Evolutionary conservation across 1,140 invertebrate species (phyloP).

Genomic region (Diabrotica undecimpunctata): DNA sequence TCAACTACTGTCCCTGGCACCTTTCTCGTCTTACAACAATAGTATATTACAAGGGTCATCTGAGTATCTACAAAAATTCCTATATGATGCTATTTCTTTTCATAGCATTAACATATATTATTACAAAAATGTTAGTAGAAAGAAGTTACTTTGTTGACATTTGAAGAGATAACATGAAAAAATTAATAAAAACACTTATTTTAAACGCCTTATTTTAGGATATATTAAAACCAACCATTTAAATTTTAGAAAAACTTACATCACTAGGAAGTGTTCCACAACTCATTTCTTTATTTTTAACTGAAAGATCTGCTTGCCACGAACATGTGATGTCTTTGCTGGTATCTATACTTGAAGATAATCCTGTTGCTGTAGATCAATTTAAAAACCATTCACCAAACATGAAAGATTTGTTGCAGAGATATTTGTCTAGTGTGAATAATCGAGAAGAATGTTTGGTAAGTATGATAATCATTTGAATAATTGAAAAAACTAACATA

Average conservation of each 20-base stretch:
- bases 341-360: conserved; percentile 34
- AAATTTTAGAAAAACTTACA: conserved; percentile 18
- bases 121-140: too few species aligned
- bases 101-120: too few species aligned
- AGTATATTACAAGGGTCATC: too few species aligned
- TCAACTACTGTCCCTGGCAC: too few species aligned
- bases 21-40: too few species aligned
- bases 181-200: too few species aligned
- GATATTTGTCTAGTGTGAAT: conserved; percentile 28
- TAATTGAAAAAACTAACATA: neutral
- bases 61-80: too few species aligned
- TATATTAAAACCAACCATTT: too few species aligned
- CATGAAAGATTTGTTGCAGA: conserved; percentile 32
- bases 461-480: neutral
- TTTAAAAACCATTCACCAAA: conserved; percentile 35
- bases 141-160: too few species aligned
- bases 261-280: conserved; percentile 36
- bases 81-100: too few species aligned
- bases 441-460: conserved; percentile 36
- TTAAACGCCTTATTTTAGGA: too few species aligned
- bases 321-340: conserved; percentile 41
- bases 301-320: conserved; percentile 34
- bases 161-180: too few species aligned
- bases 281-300: conserved; percentile 34
- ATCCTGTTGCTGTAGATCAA: conserved; percentile 31